Evolutionary conservation across 2,888 invertebrate genomes (phyloP), one percentile per base, ranked within the genome.

Genomic region (Diaphora mendica): DNA sequence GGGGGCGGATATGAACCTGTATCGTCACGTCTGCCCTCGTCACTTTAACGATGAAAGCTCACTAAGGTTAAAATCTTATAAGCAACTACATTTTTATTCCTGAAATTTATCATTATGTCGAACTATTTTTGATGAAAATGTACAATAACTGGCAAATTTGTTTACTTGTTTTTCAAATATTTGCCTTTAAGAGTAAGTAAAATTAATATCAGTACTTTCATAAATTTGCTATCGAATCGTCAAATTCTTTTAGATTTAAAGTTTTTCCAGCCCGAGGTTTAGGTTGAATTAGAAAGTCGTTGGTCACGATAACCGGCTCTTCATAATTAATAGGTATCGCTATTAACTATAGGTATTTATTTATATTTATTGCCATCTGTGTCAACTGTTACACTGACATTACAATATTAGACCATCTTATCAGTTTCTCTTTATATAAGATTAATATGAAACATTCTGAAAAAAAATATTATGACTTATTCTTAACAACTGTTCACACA

Each of bases 1-100:
- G 83, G 75, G 73, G 73, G 87, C 89, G 91, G 91, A 90, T 90
- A 91, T 90, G 86, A 90, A 82, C 86, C 83, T 91, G 91, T 91
- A 91, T 90, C 89, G 89, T 87, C 87, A 85, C 85, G 85, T 83
- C 83, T 82, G 80, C 84, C 87, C 78, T 78, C 81, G 83, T 85
- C 84, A 82, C 80, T 77, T 81, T 85, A 84, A 86, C 81, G 86
- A 85, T 80, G 77, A 80, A 79, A 74, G 77, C 78, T 79, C 75
- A 76, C 79, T 80, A 81, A 82, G 82, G 84, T 82, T 85, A 79
- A 80, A 78, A 81, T 76, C 77, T 83, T 79, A 80, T 74, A 67
- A 55, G 23, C 4, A 55, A 55, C 59, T 66, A 62, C 30, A 30
- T 13, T 55, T 44, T 44, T n/a, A n/a, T 48, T n/a, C 9, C 4